Evolutionary conservation across 2,888 invertebrate species (phyloP).

Genomic region (Julus scanicus): DNA sequence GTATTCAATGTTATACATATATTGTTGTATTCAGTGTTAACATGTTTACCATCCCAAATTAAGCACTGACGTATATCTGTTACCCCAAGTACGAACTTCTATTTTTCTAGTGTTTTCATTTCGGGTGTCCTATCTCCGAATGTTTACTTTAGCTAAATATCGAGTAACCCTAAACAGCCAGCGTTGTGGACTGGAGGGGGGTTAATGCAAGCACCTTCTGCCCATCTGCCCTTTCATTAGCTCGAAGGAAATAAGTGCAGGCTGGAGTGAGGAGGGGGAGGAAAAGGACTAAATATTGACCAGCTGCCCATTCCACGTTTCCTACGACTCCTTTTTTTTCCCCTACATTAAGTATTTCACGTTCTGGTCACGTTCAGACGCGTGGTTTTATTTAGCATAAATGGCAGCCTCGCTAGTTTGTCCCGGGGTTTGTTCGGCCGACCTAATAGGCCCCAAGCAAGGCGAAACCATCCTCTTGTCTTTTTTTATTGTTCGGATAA

Average conservation of each 20-base stretch:
- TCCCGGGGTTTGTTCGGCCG: not conserved
- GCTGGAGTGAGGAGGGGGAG: not conserved
- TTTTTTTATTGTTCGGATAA: not conserved
- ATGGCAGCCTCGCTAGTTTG: not conserved
- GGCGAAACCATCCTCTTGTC: conserved; percentile 11
- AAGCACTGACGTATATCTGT: no score
- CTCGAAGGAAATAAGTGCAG: not conserved
- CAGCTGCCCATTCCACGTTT: not conserved
- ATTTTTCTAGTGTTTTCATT: not conserved
- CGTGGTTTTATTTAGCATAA: conserved; percentile 4
- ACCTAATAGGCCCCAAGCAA: not conserved
- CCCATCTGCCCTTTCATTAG: conserved; percentile 31
- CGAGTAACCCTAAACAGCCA: not conserved
- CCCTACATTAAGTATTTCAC: no score
- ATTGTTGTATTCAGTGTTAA: not conserved
- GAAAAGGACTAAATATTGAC: not conserved
- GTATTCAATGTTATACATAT: not conserved
- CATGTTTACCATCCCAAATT: no score
- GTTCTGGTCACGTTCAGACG: not conserved
- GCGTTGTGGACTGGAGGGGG: no score
- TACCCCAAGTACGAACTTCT: no score
- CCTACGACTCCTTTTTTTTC: not conserved
- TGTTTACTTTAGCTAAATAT: not conserved
- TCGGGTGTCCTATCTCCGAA: not conserved
- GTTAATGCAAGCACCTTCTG: not conserved